Percentiles rank a stretch among this genome's conserved stretches.
Evolutionary conservation across 1,140 invertebrate genomes (phyloP).

Genomic region (Ganaspis sp.): DNA sequence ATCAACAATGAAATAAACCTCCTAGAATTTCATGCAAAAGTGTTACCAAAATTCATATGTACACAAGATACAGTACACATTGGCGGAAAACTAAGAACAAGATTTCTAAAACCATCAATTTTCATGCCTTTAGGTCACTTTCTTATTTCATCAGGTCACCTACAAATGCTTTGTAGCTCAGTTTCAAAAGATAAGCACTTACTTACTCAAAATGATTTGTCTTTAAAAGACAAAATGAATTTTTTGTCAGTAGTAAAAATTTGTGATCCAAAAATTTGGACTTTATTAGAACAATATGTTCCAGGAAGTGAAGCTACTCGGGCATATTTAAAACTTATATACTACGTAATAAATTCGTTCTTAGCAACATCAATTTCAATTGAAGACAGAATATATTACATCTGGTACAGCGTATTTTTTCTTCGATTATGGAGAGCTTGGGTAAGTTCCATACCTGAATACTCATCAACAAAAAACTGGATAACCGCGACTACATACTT

Average conservation of each 20-base stretch:
- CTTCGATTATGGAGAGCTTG: not conserved
- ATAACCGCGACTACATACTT: not conserved
- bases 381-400: not conserved
- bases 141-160: constrained; percentile 35
- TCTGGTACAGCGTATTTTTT: not conserved
- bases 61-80: constrained; percentile 48
- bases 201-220: constrained; percentile 42
- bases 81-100: constrained; percentile 30
- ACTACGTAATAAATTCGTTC: constrained; percentile 31
- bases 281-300: constrained; percentile 35
- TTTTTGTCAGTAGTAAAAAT: constrained; percentile 39
- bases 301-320: constrained; percentile 38
- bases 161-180: constrained; percentile 26
- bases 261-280: constrained; percentile 41
- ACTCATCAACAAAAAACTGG: not conserved
- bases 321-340: constrained; percentile 40
- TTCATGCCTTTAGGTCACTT: constrained; percentile 41
- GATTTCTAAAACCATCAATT: constrained; percentile 46
- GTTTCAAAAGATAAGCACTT: constrained; percentile 47
- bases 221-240: constrained; percentile 48
- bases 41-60: constrained; percentile 35
- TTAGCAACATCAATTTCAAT: constrained; percentile 4
- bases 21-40: constrained; percentile 34
- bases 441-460: not conserved
- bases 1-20: not conserved